Base-by-base conservation (phyloP, 2,113 vertebrate genomes). In the Columba janthina region DNA sequence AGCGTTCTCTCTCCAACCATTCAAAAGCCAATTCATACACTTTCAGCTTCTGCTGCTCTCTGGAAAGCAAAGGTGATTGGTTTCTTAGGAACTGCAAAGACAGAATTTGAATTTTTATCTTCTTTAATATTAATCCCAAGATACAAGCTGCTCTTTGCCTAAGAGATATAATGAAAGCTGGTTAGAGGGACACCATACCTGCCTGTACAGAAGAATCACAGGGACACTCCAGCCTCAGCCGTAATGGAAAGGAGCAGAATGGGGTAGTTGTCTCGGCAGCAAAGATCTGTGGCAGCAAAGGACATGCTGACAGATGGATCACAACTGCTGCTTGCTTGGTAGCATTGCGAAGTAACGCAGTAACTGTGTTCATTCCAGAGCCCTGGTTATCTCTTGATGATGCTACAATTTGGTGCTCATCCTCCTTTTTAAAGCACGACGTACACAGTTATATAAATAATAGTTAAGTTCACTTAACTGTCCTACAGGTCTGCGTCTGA, bases 241-340 rank as follows among this genome's bases (percentile, higher is more conserved):
- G 16, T 93, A 75, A 69, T 79, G 93, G 84, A 82, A 69, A 60
- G 61, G 60, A 91, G 62, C 76, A 94, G 90, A 61, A 66, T 0
- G 10, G 71, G 76, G 54, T 13, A 26, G 66, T 18, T 44, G 44
- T 40, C 44, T 78, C 65, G 65, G 60, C 64, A 92, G 83, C 65
- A 54, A 84, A 80, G 86, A 65, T 75, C 83, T 62, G 66, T 78
- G 94, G 93, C 96, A 96, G 92, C 90, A 84, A 78, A 96, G 96
- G 94, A 81, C 93, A 56, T 0, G 0, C 38, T 94, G 92, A 93
- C 83, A 78, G 94, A 90, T 95, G 93, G 81, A 42, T 88, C 31
- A 3, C 57, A 73, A 29, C 34, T 83, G 79, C 90, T 91, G 76
- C 69, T 84, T 86, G 85, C 92, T 88, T 57, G 32, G 83, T 60